Base-by-base conservation (phyloP, 2,113 vertebrate genomes). In the Apaloderma vittatum region DNA sequence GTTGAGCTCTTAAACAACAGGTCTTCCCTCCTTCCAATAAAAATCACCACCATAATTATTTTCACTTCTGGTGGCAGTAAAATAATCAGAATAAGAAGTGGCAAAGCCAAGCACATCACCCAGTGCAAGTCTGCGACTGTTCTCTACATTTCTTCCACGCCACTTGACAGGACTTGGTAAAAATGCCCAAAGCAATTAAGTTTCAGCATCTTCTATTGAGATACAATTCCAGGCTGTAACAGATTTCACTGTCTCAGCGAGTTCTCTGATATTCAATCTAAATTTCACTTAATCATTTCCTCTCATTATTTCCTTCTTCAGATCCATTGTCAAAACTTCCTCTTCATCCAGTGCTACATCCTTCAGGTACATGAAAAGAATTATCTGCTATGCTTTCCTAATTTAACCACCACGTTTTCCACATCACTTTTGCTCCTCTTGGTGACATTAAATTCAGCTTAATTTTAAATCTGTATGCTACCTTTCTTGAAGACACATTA, bases 141-240 rank as follows among this genome's bases (percentile, higher is more conserved):
- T 93, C 80, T 63, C 37, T 61, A 32, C 9, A 6, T 37, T 81
- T 94, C 57, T 67, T 81, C 43, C 26, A 68, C 1, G 1, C 40
- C 45, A 22, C 36, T 74, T 87, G 86, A 96, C 76, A 89, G 87
- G 49, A 58, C 66, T 93, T 84, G 87, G 71, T 94, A 87, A 91
- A 94, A 91, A 85, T 22, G 80, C 84, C 70, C 70, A 94, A 71
- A 89, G 61, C 76, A 95, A 96, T 96, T 94, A 93, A 75, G 18
- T 54, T 90, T 75, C 84, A 87, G 40, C 3, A 1, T 61, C 51
- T 84, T 94, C 48, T 54, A 87, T 72, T 79, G 61, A 61, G 77
- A 96, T 65, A 91, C 36, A 89, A 85, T 82, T 85, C 57, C 73
- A 90, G n/a, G 58, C 65, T 94, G 49, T 67, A 90, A 82, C 26